Evolutionary conservation across 2,113 vertebrate genomes (phyloP).

Genomic region (Phrynocephalus versicolor): DNA sequence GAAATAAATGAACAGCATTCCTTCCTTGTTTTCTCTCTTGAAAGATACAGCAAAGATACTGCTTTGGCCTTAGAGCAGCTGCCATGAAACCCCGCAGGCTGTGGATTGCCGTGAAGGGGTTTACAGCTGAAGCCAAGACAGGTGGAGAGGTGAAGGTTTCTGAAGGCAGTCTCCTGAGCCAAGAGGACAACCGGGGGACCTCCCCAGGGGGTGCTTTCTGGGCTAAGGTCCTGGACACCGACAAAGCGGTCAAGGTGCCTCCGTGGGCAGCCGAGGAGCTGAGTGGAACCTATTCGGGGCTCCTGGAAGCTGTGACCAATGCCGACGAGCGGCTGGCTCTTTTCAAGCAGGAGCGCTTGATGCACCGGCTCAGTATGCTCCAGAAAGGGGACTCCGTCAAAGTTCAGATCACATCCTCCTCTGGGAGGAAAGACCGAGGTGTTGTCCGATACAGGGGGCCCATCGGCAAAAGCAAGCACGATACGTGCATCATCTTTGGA

Average conservation of each 20-base stretch:
- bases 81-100: constrained; percentile 11
- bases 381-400: constrained; percentile 63
- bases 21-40: not conserved
- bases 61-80: no score
- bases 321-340: constrained; percentile 71
- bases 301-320: constrained; percentile 76
- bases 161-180: constrained; percentile 21
- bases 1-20: no score
- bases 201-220: constrained; percentile 24
- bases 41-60: not conserved
- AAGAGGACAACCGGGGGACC: not conserved
- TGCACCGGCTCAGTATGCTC: constrained; percentile 64
- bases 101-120: constrained; percentile 13
- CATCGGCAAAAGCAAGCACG: constrained; percentile 59
- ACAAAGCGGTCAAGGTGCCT: constrained; percentile 67
- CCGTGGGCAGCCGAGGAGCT: constrained; percentile 66
- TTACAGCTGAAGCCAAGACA: constrained; percentile 14
- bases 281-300: constrained; percentile 45
- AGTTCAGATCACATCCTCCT: constrained; percentile 66
- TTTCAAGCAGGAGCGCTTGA: constrained; percentile 60
- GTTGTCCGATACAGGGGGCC: constrained; percentile 76
- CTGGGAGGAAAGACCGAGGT: constrained; percentile 71
- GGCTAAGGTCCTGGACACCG: constrained; percentile 75
- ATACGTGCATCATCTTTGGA: constrained; percentile 73
- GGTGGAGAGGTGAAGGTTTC: constrained; percentile 32